phyloP scores from a whole-genome alignment of 2,797 vertebrate species.

The Decapterus maruadsi region DNA sequence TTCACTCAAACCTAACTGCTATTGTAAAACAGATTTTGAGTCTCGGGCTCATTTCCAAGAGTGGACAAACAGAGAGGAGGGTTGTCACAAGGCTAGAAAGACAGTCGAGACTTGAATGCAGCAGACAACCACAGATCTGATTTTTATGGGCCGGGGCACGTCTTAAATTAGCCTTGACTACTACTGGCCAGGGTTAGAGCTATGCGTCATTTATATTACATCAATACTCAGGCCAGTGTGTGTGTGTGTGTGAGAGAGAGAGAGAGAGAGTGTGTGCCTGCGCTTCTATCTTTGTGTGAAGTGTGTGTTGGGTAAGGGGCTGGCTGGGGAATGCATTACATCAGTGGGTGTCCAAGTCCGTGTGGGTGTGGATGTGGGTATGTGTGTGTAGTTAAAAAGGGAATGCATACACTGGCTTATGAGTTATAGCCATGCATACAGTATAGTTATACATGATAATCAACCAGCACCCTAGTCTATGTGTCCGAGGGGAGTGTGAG shows the following conservation, averaged over 20 bases:
- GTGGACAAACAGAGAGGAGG: too few species aligned
- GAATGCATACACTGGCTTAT: background rate
- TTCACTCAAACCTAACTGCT: too few species aligned
- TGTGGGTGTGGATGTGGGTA: background rate
- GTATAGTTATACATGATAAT: background rate
- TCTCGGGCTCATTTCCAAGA: too few species aligned
- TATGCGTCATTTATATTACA: background rate
- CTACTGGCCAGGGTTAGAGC: background rate
- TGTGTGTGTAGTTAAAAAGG: background rate
- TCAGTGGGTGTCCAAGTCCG: too few species aligned
- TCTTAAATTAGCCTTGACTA: slow-evolving; percentile 18
- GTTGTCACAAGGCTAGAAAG: background rate
- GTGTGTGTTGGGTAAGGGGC: background rate
- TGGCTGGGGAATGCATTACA: too few species aligned
- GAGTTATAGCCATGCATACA: background rate
- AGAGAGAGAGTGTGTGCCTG: background rate
- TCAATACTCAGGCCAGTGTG: background rate
- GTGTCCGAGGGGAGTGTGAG: background rate
- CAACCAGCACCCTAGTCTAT: background rate
- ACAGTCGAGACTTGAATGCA: background rate
- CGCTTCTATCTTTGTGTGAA: background rate
- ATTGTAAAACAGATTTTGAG: too few species aligned
- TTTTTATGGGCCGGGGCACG: slow-evolving; percentile 11
- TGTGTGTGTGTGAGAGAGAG: slow-evolving; percentile 9
- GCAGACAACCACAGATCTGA: background rate